Evolutionary conservation across 2,888 invertebrate species (phyloP).

Genomic region (Homarus gammarus): DNA sequence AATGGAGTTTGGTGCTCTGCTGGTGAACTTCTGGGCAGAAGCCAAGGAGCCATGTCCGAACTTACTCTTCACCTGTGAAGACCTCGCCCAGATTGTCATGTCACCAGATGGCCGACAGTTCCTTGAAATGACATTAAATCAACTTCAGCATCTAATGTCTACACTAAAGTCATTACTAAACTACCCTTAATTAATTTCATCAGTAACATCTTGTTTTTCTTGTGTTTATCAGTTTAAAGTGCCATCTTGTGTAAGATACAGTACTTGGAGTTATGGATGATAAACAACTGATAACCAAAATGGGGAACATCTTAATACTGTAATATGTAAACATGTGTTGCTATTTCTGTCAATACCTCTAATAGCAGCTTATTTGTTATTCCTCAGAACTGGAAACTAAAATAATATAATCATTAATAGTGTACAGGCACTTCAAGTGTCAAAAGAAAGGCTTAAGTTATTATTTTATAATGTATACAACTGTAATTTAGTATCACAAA

Average conservation of each 20-base stretch:
- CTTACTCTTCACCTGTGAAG: constrained; percentile 32
- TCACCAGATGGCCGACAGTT: constrained; percentile 45
- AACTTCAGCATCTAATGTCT: constrained; percentile 31
- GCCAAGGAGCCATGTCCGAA: constrained; percentile 51
- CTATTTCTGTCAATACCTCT: neutral
- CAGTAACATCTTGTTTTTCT: neutral
- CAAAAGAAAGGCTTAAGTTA: neutral
- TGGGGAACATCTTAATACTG: neutral
- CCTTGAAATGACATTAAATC: constrained; percentile 25
- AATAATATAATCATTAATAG: neutral
- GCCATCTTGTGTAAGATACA: neutral
- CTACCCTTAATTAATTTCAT: neutral
- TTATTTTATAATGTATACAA: neutral
- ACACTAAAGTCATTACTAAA: constrained; percentile 34
- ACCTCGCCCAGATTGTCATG: constrained; percentile 31
- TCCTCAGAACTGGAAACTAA: neutral
- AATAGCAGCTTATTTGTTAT: neutral
- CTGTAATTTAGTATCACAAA: too few species aligned
- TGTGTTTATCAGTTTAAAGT: neutral
- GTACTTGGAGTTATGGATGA: too few species aligned
- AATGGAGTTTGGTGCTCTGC: constrained; percentile 27
- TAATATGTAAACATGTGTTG: neutral
- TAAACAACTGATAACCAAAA: neutral
- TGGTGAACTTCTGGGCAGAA: constrained; percentile 48
- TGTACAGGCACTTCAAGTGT: neutral